phyloP scores from a whole-genome alignment of 1,140 invertebrate genomes.

The Hyposmocoma kahamanoa region DNA sequence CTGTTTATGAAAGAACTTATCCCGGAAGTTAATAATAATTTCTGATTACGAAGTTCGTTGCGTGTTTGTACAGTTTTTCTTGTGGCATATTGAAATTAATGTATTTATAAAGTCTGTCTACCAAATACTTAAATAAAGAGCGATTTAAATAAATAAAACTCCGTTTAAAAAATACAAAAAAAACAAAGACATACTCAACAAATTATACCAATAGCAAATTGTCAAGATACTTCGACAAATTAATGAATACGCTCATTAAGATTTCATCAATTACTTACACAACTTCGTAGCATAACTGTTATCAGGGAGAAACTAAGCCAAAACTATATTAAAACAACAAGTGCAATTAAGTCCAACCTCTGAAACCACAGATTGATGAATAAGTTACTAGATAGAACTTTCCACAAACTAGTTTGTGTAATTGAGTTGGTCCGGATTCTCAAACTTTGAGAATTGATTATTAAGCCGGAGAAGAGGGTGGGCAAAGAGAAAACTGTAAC shows the following conservation, averaged over 20 bases:
- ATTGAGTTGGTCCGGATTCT: conserved; percentile 24
- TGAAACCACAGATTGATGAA: conserved; percentile 18
- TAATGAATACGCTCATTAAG: too few relatives aligned
- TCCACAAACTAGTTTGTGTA: conserved; percentile 17
- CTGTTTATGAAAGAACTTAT: conserved; percentile 1
- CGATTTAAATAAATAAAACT: too few relatives aligned
- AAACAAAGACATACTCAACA: too few relatives aligned
- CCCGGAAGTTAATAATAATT: neutral
- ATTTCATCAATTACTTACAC: too few relatives aligned
- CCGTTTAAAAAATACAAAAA: too few relatives aligned
- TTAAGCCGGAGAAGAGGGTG: conserved; percentile 15
- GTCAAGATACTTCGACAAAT: too few relatives aligned
- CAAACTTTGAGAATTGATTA: conserved; percentile 25
- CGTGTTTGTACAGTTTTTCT: too few relatives aligned
- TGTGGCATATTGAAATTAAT: too few relatives aligned
- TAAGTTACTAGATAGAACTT: conserved; percentile 24
- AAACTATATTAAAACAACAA: conserved; percentile 18
- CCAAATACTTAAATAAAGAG: too few relatives aligned
- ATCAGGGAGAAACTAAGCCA: conserved; percentile 4
- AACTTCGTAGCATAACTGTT: too few relatives aligned
- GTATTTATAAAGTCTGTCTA: too few relatives aligned
- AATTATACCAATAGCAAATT: too few relatives aligned
- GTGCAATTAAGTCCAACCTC: conserved; percentile 18
- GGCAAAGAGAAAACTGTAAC: conserved; percentile 1
- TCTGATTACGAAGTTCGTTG: neutral